Base-by-base conservation (phyloP, 2,113 vertebrate genomes). In the Camelus dromedarius region DNA sequence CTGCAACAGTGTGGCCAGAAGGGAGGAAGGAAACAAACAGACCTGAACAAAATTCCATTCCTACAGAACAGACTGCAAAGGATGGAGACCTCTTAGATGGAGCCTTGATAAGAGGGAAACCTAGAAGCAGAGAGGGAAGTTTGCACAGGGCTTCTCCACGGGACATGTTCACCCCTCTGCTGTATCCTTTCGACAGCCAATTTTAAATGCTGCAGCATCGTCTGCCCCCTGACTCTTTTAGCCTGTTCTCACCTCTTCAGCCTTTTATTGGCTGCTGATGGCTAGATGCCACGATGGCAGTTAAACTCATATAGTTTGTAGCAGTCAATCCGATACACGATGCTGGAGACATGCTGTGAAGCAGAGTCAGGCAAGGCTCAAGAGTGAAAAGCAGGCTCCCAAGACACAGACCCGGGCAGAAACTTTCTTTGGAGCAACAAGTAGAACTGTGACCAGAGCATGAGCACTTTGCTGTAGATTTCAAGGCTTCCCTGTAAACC, bases 401-500 rank as follows among this genome's bases (percentile, higher is more conserved):
- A 67, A 56, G 50, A 97, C 73, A 26, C 6, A 0, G 0, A 10
- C 46, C 60, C 89, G 24, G 26, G 76, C 60, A 30, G 84, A 16
- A 4, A 92, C 28, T 73, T 90, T 85, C 94, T 26, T 48, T 14
- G 50, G 5, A 93, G 32, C 0, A 84, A 2, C 0, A 82, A 89
- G 28, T 91, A 26, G 58, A 42, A 24, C 35, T 3, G 14, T 52
- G 5, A 38, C 11, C 7, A 4, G 18, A 72, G 1, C 0, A 0
- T 8, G 0, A 1, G 7, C 28, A 16, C 42, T 18, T 95, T 32
- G 28, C 58, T 10, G 0, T 8, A 15, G 35, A 20, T 58, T 4
- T 26, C 66, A 30, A 76, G n/a, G 7, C 38, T 90, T 64, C 73
- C 77, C 35, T 54, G 22, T 26, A 76, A 50, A 64, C 4, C 67